Evolutionary conservation across 2,888 invertebrate species (phyloP).

Genomic region (Dicycla oo): DNA sequence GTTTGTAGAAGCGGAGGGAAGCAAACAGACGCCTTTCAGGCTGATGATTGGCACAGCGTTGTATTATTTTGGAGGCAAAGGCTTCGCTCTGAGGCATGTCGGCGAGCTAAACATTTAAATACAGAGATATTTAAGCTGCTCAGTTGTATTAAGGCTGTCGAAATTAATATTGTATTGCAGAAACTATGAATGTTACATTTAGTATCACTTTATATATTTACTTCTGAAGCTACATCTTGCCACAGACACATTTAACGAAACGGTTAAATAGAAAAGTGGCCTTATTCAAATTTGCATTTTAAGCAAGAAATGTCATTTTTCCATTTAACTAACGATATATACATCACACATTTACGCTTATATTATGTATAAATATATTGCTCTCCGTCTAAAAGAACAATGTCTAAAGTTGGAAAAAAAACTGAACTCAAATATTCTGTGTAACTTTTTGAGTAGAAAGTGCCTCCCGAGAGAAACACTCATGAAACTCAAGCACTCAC

Average conservation of each 20-base stretch:
- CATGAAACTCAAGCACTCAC: constrained; percentile 15
- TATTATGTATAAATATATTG: constrained; percentile 1
- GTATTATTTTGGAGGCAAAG: constrained; percentile 30
- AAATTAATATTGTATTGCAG: constrained; percentile 18
- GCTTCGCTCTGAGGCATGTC: constrained; percentile 27
- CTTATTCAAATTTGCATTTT: too few species aligned
- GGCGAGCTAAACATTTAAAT: constrained; percentile 22
- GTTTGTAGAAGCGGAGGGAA: constrained; percentile 36
- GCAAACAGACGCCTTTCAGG: constrained; percentile 32
- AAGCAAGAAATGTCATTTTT: too few species aligned
- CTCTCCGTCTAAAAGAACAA: constrained; percentile 17
- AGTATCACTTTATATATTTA: background rate
- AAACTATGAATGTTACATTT: constrained; percentile 14
- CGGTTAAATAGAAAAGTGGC: too few species aligned
- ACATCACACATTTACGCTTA: background rate
- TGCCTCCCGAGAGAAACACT: constrained; percentile 38
- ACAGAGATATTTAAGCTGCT: constrained; percentile 15
- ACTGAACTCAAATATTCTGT: constrained; percentile 27
- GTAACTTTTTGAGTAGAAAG: constrained; percentile 44
- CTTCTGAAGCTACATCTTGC: background rate
- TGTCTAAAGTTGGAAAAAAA: constrained; percentile 38
- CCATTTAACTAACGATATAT: too few species aligned
- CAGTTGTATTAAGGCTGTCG: constrained; percentile 10
- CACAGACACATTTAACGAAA: background rate
- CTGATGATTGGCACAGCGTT: constrained; percentile 52